Percentiles rank a stretch among this genome's conserved stretches.
Conservation (phyloP, 2,888 invertebrate genomes). For the Hypomecis atomaria region DNA sequence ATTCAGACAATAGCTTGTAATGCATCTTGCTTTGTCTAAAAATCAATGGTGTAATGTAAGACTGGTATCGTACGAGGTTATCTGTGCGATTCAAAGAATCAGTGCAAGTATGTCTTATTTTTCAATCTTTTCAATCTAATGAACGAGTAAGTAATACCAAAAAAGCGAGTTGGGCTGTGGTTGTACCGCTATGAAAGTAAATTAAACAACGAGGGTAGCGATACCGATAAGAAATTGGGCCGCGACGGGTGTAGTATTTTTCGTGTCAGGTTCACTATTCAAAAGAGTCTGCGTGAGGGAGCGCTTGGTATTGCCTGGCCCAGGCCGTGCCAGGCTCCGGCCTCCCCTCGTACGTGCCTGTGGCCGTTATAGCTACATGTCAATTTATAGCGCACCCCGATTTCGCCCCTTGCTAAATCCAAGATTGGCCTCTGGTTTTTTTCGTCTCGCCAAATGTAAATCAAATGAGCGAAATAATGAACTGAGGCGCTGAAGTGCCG, state of each 20-base stretch:
- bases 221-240: conserved; percentile 44
- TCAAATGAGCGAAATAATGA: conserved; percentile 54
- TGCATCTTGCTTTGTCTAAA: conserved; percentile 68
- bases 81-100: conserved; percentile 29
- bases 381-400: conserved; percentile 50
- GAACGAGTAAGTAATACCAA: background rate
- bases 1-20: conserved; percentile 76
- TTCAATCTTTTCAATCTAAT: conserved; percentile 18
- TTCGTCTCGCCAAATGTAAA: conserved; percentile 51
- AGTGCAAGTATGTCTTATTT: conserved; percentile 29
- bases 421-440: conserved; percentile 44
- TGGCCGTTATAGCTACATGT: conserved; percentile 66
- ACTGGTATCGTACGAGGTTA: conserved; percentile 65
- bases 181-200: conserved; percentile 4
- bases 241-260: conserved; percentile 52
- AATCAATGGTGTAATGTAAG: conserved; percentile 73
- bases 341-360: conserved; percentile 58
- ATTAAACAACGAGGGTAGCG: conserved; percentile 26
- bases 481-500: conserved; percentile 42
- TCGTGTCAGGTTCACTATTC: conserved; percentile 59
- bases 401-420: conserved; percentile 47
- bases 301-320: conserved; percentile 61
- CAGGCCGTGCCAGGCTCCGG: conserved; percentile 77
- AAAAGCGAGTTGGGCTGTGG: background rate
- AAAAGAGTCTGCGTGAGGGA: conserved; percentile 68